These are phyloP conservation scores for Euzophera pinguis DNA, from an alignment of 2,888 invertebrate genomes.

Conservation along the genomic window DNA sequence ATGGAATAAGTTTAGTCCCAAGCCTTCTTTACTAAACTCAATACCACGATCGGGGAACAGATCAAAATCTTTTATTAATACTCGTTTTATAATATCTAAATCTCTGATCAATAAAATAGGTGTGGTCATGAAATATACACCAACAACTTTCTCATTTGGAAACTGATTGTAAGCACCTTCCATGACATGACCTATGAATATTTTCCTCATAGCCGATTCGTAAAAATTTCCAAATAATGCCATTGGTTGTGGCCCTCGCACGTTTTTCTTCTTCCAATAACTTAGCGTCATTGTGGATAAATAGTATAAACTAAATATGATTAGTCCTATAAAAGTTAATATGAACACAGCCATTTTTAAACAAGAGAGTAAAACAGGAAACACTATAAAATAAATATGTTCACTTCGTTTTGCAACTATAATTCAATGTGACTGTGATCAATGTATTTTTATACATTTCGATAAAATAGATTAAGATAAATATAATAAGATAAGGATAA, in stretches of 20 bases:
- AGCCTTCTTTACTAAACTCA: constrained; percentile 39
- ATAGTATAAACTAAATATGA: not conserved
- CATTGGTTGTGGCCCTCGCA: constrained; percentile 30
- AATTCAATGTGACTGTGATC: too few species aligned
- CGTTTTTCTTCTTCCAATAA: not conserved
- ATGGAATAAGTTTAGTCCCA: constrained; percentile 47
- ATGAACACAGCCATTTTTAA: too few species aligned
- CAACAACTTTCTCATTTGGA: not conserved
- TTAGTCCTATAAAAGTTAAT: too few species aligned
- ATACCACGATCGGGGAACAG: constrained; percentile 43
- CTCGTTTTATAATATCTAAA: constrained; percentile 45
- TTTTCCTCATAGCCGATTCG: constrained; percentile 31
- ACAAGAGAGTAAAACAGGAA: too few species aligned
- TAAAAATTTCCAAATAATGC: constrained; percentile 42
- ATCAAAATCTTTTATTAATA: constrained; percentile 55
- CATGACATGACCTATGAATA: constrained; percentile 22
- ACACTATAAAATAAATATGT: too few species aligned
- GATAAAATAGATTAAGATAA: too few species aligned
- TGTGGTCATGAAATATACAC: constrained; percentile 40
- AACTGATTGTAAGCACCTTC: not conserved
- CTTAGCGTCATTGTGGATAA: not conserved
- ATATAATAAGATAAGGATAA: too few species aligned
- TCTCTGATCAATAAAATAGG: constrained; percentile 45
- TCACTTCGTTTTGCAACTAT: too few species aligned
- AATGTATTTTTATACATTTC: too few species aligned